A percentile compares a stretch with the other conserved stretches of the same genome.
These are phyloP conservation scores for Chaunax sp. DNA, from an alignment of 2,797 vertebrate genomes.

Conservation along the genomic window DNA sequence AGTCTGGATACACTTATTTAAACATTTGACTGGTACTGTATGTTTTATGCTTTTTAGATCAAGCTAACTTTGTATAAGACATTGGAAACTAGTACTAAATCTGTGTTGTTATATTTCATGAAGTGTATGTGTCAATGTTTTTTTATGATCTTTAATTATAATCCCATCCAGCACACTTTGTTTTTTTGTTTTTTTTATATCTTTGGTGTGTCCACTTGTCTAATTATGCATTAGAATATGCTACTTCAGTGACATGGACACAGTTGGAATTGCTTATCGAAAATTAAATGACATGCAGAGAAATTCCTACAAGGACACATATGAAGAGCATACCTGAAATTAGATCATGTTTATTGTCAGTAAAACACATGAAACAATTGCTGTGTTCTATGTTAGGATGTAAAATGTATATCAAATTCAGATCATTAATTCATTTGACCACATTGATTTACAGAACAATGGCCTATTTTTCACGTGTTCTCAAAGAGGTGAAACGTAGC, in stretches of 20 bases:
- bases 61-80: conserved; percentile 89
- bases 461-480: conserved; percentile 32
- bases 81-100: conserved; percentile 85
- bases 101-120: conserved; percentile 83
- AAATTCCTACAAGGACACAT: conserved; percentile 39
- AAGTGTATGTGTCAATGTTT: conserved; percentile 79
- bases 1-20: too few species aligned
- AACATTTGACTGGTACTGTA: conserved; percentile 36
- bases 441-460: conserved; percentile 19
- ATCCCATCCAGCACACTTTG: conserved; percentile 70
- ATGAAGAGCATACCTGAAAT: conserved; percentile 12
- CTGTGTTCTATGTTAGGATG: conserved; percentile 34
- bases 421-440: background rate
- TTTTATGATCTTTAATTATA: conserved; percentile 48
- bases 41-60: conserved; percentile 93
- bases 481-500: conserved; percentile 51
- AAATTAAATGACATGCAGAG: conserved; percentile 24
- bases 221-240: conserved; percentile 63
- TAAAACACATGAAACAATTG: conserved; percentile 29
- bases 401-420: conserved; percentile 11
- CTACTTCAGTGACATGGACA: conserved; percentile 56
- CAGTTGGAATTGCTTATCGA: conserved; percentile 38
- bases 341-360: conserved; percentile 17
- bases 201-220: conserved; percentile 66
- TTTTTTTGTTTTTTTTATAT: conserved; percentile 47